These are phyloP conservation scores for Pelvicachromis taeniatus DNA, from an alignment of 2,113 vertebrate genomes.

Conservation along the genomic window DNA sequence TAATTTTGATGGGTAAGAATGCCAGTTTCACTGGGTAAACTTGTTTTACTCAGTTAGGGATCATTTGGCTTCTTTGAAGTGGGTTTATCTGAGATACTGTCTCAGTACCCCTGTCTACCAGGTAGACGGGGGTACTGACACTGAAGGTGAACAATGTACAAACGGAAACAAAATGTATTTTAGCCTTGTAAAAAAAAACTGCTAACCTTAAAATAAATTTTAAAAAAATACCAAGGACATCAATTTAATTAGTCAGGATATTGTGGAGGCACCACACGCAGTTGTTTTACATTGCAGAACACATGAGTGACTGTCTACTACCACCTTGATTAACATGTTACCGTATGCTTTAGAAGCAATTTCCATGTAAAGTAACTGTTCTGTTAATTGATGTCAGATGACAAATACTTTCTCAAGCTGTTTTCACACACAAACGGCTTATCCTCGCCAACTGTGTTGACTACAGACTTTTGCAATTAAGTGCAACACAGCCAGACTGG, in stretches of 20 bases:
- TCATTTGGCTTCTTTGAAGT: not conserved
- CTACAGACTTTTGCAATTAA: not conserved
- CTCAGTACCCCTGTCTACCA: too few relatives aligned
- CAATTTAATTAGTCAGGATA: not conserved
- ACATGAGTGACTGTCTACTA: not conserved
- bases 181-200: not conserved
- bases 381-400: not conserved
- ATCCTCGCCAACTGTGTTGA: not conserved
- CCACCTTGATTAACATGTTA: not conserved
- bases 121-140: not conserved
- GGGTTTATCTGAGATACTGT: not conserved
- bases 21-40: not conserved
- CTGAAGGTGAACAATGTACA: not conserved
- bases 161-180: not conserved
- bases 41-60: not conserved
- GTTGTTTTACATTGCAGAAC: not conserved
- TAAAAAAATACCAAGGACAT: not conserved
- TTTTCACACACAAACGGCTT: not conserved
- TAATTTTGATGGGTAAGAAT: not conserved
- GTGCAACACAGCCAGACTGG: not conserved
- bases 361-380: not conserved
- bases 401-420: not conserved
- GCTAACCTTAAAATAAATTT: not conserved
- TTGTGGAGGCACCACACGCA: not conserved
- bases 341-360: not conserved